Evolutionary conservation across 2,113 vertebrate species (phyloP).

Genomic region (Cochlearius cochlearius): DNA sequence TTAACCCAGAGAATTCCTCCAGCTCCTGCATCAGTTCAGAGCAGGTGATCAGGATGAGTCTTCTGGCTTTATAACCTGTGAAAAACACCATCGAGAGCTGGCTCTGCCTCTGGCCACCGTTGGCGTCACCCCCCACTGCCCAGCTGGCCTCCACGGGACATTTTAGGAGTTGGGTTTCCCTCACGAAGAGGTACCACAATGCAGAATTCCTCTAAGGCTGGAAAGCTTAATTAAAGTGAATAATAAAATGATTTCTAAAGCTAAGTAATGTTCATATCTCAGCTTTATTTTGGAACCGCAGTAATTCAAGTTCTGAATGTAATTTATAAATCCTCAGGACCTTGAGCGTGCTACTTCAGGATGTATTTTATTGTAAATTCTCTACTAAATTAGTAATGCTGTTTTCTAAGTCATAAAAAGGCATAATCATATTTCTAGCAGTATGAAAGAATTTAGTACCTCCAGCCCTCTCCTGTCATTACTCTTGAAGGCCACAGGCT

Average conservation of each 20-base stretch:
- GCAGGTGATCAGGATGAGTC: background rate
- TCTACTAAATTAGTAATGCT: conserved; percentile 45
- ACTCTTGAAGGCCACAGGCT: background rate
- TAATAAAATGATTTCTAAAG: background rate
- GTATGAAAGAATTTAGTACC: background rate
- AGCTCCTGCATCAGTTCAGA: background rate
- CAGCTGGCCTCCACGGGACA: background rate
- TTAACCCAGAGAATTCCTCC: background rate
- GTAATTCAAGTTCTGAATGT: conserved; percentile 31
- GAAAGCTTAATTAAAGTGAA: background rate
- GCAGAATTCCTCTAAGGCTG: background rate
- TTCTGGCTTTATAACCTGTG: background rate
- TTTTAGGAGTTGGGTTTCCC: background rate
- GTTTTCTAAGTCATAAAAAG: conserved; percentile 41
- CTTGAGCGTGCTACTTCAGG: background rate
- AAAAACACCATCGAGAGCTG: background rate
- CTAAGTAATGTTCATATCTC: background rate
- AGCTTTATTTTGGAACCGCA: conserved; percentile 14
- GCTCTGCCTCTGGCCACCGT: background rate
- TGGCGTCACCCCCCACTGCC: background rate
- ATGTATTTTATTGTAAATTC: conserved; percentile 24
- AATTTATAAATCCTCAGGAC: conserved; percentile 48
- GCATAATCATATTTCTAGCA: background rate
- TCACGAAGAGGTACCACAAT: background rate
- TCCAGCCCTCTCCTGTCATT: background rate